Conservation (phyloP, 2,113 vertebrate genomes). For the Tetrao urogallus region DNA sequence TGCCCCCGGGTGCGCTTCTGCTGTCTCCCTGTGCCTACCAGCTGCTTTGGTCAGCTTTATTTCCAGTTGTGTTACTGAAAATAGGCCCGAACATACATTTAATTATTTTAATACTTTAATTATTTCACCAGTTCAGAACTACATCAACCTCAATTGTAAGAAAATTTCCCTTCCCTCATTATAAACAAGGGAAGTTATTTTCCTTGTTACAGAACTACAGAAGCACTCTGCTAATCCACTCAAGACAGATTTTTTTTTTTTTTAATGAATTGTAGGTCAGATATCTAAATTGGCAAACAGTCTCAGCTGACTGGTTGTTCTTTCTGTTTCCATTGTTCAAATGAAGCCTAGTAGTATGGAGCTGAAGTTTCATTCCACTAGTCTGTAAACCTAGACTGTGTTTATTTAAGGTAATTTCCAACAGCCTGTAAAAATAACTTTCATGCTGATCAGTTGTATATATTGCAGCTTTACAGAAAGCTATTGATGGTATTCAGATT, state of each 20-base stretch:
- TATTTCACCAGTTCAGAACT: not conserved
- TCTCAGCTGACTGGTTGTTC: not conserved
- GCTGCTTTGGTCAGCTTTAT: not conserved
- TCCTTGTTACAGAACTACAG: not conserved
- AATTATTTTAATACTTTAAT: not conserved
- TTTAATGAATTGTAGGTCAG: not conserved
- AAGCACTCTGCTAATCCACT: not conserved
- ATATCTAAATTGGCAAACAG: not conserved
- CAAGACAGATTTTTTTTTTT: not conserved
- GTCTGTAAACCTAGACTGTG: not conserved
- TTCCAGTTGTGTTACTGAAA: not conserved
- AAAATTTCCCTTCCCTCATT: not conserved
- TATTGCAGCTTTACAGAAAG: not conserved
- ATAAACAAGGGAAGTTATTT: not conserved
- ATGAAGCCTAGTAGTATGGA: not conserved
- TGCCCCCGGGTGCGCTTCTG: not conserved
- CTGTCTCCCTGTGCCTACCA: not conserved
- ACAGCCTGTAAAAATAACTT: not conserved
- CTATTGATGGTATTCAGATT: not conserved
- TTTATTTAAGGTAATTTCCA: not conserved
- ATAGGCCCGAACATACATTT: not conserved
- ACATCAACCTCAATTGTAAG: not conserved
- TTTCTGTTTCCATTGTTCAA: not conserved
- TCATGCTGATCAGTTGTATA: not conserved
- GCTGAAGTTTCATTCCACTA: not conserved